Evolutionary conservation across 1,140 invertebrate genomes (phyloP).

Genomic region (Brachionus calyciflorus): DNA sequence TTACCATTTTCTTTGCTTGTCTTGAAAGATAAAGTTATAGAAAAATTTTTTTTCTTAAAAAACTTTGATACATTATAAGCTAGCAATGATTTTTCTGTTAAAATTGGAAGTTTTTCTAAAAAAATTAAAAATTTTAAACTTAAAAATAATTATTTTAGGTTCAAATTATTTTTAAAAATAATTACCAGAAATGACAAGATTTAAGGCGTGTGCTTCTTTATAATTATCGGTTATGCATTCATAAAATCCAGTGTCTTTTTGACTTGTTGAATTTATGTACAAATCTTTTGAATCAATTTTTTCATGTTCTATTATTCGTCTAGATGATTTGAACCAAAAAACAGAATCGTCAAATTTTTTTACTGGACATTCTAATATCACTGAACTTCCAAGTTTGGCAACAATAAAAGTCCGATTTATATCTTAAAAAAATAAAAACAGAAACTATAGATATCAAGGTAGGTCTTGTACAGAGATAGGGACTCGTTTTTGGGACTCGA

Average conservation of each 20-base stretch:
- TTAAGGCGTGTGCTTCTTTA: background rate
- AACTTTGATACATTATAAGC: background rate
- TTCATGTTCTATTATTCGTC: background rate
- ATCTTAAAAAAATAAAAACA: too few relatives aligned
- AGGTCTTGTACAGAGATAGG: too few relatives aligned
- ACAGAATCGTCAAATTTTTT: background rate
- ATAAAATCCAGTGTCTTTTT: background rate
- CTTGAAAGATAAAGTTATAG: background rate
- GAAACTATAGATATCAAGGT: too few relatives aligned
- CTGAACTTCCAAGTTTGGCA: background rate
- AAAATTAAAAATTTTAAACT: background rate
- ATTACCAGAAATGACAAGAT: background rate
- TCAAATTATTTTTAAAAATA: background rate
- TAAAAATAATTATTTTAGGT: background rate
- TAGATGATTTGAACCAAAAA: conserved; percentile 11
- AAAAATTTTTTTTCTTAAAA: background rate
- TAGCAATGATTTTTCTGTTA: background rate
- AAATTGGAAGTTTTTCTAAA: background rate
- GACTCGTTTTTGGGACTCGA: too few relatives aligned
- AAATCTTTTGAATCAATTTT: background rate
- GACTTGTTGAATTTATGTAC: background rate
- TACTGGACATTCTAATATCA: conserved; percentile 11
- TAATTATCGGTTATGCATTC: background rate
- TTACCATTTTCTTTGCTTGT: background rate
- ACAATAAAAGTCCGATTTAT: background rate